These are phyloP conservation scores for rabbit (Oryctolagus cuniculus) DNA, from an alignment of 2,113 vertebrate genomes.

Conservation along the genomic window mOryCun1.1 NC_091445.1:60903501-60904000, in stretches of 20 bases:
- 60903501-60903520: too few species aligned
- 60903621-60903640: too few species aligned
- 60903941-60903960: background rate
- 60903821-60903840: background rate
- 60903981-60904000: background rate
- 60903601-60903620: too few species aligned
- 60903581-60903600: too few species aligned
- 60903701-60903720: too few species aligned
- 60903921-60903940: background rate
- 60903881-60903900: background rate
- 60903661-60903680: too few species aligned
- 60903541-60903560: too few species aligned
- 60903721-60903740: background rate
- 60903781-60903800: background rate
- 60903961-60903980: background rate
- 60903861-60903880: background rate
- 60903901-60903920: background rate
- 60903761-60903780: background rate
- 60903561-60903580: too few species aligned
- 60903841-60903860: background rate
- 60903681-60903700: too few species aligned
- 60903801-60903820: background rate
- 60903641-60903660: too few species aligned
- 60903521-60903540: too few species aligned
- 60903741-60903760: background rate